Evolutionary conservation across 2,888 invertebrate species (phyloP).

Genomic region (Venusia cambrica): DNA sequence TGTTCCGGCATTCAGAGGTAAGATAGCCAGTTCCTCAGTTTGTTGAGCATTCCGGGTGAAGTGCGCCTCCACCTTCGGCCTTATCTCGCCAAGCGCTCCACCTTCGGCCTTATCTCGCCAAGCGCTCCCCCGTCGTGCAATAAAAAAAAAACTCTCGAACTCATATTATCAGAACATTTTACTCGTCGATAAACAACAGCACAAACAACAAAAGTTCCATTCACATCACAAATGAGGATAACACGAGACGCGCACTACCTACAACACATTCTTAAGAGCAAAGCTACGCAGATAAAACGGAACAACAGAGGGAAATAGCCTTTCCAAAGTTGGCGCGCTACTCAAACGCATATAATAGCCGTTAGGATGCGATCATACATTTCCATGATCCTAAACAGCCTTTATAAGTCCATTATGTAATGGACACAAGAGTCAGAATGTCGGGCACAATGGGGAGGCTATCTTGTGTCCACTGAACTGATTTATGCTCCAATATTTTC

Average conservation of each 20-base stretch:
- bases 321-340: conserved; percentile 58
- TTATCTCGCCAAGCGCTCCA: no score
- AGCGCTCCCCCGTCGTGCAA: no score
- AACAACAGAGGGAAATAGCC: conserved; percentile 48
- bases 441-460: conserved; percentile 49
- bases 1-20: no score
- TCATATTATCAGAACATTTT: conserved; percentile 10
- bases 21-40: no score
- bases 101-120: no score
- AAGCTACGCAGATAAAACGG: conserved; percentile 29
- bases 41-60: no score
- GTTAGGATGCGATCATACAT: conserved; percentile 47
- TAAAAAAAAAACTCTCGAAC: conserved; percentile 5
- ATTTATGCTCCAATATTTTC: conserved; percentile 62
- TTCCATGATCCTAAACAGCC: conserved; percentile 58
- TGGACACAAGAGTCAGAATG: conserved; percentile 48
- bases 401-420: conserved; percentile 61
- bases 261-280: conserved; percentile 34
- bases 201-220: conserved; percentile 15
- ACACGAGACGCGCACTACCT: conserved; percentile 11
- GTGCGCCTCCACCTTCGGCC: no score
- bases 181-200: conserved; percentile 8
- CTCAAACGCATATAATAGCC: conserved; percentile 43
- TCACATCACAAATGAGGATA: conserved; percentile 14
- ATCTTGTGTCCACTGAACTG: conserved; percentile 48